These are phyloP conservation scores for Chesias legatella DNA, from an alignment of 2,888 invertebrate species.

Conservation along the genomic window DNA sequence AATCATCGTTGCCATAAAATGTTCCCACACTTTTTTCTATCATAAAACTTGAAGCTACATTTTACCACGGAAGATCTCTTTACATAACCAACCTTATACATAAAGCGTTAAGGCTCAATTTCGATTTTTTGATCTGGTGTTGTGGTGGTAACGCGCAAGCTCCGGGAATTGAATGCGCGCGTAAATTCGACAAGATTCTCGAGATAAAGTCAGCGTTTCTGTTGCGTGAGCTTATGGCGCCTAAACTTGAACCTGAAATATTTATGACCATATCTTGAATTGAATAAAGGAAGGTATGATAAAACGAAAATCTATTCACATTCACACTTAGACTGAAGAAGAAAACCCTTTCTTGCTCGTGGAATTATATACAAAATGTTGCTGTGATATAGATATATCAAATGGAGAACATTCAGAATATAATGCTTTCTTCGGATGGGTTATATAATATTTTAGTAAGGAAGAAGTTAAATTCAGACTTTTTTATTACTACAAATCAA, in stretches of 20 bases:
- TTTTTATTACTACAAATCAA: too few relatives aligned
- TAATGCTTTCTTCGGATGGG: too few relatives aligned
- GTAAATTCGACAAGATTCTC: slow-evolving; percentile 38
- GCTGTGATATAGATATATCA: too few relatives aligned
- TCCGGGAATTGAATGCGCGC: slow-evolving; percentile 38
- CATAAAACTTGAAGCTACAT: slow-evolving; percentile 25
- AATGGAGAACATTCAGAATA: too few relatives aligned
- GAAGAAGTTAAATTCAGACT: too few relatives aligned
- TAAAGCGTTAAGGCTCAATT: slow-evolving; percentile 16
- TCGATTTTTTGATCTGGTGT: slow-evolving; percentile 3
- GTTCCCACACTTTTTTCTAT: slow-evolving; percentile 34
- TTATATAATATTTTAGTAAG: too few relatives aligned
- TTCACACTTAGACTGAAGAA: too few relatives aligned
- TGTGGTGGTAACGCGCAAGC: slow-evolving; percentile 15
- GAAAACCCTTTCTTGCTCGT: too few relatives aligned
- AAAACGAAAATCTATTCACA: too few relatives aligned
- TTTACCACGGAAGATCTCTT: slow-evolving; percentile 7
- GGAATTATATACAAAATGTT: too few relatives aligned
- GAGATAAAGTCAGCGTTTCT: slow-evolving; percentile 33
- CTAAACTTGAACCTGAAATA: neutral
- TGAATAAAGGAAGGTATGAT: too few relatives aligned
- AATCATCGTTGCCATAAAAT: slow-evolving; percentile 43
- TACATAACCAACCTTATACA: slow-evolving; percentile 15
- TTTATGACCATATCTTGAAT: slow-evolving; percentile 4
- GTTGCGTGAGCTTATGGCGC: slow-evolving; percentile 11